phyloP scores from a whole-genome alignment of 2,888 invertebrate genomes.

The Conchocele bisecta region DNA sequence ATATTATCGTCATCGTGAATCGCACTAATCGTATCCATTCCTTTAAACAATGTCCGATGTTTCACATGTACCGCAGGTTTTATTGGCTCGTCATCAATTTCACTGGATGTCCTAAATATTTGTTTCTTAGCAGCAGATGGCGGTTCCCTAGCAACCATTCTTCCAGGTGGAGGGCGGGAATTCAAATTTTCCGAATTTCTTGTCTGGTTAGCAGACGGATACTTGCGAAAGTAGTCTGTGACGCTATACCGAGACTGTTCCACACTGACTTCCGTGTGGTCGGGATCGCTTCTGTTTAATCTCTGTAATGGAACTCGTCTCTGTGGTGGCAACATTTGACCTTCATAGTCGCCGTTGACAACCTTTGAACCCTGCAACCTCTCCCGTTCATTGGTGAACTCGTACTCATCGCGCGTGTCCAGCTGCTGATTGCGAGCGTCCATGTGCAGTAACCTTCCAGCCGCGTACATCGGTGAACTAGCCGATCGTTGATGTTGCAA shows the following conservation, averaged over 20 bases:
- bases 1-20: constrained; percentile 69
- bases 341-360: neutral
- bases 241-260: constrained; percentile 72
- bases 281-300: neutral
- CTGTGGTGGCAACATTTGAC: neutral
- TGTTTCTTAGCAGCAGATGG: too few species aligned
- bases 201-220: constrained; percentile 54
- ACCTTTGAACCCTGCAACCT: neutral
- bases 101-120: constrained; percentile 37
- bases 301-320: neutral
- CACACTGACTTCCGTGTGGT: constrained; percentile 48
- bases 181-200: neutral
- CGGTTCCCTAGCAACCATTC: neutral
- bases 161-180: neutral
- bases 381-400: constrained; percentile 11
- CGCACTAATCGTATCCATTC: constrained; percentile 68
- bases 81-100: constrained; percentile 46
- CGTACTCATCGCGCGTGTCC: neutral
- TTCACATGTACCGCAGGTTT: constrained; percentile 29
- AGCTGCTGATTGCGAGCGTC: constrained; percentile 45
- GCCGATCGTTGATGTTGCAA: constrained; percentile 12
- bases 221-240: constrained; percentile 75
- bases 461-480: constrained; percentile 19
- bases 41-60: constrained; percentile 40
- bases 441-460: constrained; percentile 56